Evolutionary conservation across 1,140 invertebrate genomes (phyloP).

Genomic region (Monomorium pharaonis): DNA sequence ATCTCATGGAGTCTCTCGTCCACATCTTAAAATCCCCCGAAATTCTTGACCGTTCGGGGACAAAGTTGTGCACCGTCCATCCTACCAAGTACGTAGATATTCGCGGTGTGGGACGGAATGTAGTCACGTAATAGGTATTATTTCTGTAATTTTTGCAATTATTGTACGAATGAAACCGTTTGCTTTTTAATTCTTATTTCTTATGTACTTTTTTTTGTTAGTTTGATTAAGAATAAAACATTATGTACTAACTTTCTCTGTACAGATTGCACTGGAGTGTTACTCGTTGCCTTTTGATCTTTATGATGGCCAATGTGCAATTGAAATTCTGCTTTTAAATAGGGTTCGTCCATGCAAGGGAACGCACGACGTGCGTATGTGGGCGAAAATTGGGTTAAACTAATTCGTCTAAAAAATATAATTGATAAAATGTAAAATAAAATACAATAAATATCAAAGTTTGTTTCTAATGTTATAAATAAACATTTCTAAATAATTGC

Average conservation of each 20-base stretch:
- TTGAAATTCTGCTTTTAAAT: slow-evolving; percentile 91
- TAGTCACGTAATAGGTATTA: slow-evolving; percentile 66
- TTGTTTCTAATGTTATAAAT: neutral
- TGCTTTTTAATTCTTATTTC: neutral
- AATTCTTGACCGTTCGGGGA: slow-evolving; percentile 67
- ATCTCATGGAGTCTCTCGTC: slow-evolving; percentile 59
- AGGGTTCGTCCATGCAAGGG: slow-evolving; percentile 96
- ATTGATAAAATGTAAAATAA: neutral
- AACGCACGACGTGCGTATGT: slow-evolving; percentile 92
- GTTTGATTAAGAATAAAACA: slow-evolving; percentile 17
- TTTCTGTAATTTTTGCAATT: slow-evolving; percentile 20
- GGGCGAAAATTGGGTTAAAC: slow-evolving; percentile 93
- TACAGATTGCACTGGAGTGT: slow-evolving; percentile 86
- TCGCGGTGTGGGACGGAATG: slow-evolving; percentile 86
- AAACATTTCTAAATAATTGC: neutral
- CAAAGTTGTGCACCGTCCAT: slow-evolving; percentile 91
- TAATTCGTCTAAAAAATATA: slow-evolving; percentile 86
- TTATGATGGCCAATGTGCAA: slow-evolving; percentile 87
- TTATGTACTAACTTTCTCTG: slow-evolving; percentile 68
- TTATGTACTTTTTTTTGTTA: neutral
- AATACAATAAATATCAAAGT: neutral
- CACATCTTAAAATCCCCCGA: slow-evolving; percentile 62
- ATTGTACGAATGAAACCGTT: neutral
- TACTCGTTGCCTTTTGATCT: slow-evolving; percentile 86
- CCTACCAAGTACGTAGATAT: slow-evolving; percentile 93